Base-by-base conservation (phyloP, 2,888 invertebrate species). In the Cheilosia vernalis region DNA sequence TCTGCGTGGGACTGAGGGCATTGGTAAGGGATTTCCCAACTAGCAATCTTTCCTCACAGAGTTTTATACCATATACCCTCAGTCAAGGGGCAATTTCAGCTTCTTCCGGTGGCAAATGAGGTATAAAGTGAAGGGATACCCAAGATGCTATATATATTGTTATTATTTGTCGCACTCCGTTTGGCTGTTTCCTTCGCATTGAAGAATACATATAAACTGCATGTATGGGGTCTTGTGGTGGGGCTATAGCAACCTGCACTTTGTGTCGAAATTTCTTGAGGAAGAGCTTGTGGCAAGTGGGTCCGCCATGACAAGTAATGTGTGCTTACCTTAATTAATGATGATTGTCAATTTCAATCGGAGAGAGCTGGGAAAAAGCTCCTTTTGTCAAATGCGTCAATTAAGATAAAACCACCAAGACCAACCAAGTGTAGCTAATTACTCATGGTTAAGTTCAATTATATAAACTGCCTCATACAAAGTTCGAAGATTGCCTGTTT, bases 11-110 rank as follows among this genome's bases (percentile, higher is more conserved):
- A 17, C 7, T 33, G 19, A 21, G 37, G 49, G 47, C 55, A 40
- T 63, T 74, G 40, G 33, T 63, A 63, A 70, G 64, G 70, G 77
- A 82, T 77, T 82, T 77, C 63, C 77, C 81, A 58, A 58, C 77
- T 70, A 77, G 64, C 70, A 64, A 70, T 82, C 77, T 82, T 81
- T 82, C 77, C 82, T 70, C 44, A 13, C 64, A 72, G 60, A 82
- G 66, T 66, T 64, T n/a, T 47, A 17, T 47, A n/a, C 76, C 30
- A 64, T 77, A 58, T 72, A 53, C 40, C 66, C 27, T 27, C 27
- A 27, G 6, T 70, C 64, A 66, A 66, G 58, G 64, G 63, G 77
- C 77, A 66, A 82, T 82, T 77, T 77, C 82, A 77, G 60, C n/a
- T 70, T 66, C 58, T 81, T 81, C 82, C 82, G 77, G 70, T 72